Conservation (phyloP, 2,888 invertebrate species). For the Leucophenga montana region DNA sequence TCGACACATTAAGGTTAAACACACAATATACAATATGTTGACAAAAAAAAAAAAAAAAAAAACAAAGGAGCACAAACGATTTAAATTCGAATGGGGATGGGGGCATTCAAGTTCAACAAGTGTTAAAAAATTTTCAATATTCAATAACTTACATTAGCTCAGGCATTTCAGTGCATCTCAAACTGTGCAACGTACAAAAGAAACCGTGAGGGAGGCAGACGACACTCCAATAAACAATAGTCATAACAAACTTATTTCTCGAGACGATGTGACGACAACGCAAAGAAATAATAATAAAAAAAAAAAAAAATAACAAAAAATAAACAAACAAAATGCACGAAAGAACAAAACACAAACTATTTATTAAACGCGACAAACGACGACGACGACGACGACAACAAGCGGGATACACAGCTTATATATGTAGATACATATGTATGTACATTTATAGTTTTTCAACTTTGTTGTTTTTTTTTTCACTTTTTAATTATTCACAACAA, state of each 20-base stretch:
- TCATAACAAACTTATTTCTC: neutral
- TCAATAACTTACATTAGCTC: slow-evolving; percentile 9
- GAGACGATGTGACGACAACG: slow-evolving; percentile 4
- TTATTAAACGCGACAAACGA: neutral
- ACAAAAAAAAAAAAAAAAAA: no score
- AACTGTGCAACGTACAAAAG: slow-evolving; percentile 1
- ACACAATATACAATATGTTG: no score
- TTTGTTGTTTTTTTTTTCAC: no score
- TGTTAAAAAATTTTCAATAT: no score
- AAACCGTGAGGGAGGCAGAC: neutral
- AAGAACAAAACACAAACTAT: no score
- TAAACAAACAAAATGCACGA: neutral
- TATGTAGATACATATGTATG: no score
- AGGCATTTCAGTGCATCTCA: slow-evolving; percentile 6
- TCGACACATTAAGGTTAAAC: no score
- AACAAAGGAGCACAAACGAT: no score
- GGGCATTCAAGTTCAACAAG: no score
- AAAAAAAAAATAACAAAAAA: neutral
- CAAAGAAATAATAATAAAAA: neutral
- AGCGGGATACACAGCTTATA: neutral
- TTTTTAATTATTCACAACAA: no score
- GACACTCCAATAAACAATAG: neutral
- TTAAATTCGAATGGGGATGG: no score
- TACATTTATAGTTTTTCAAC: neutral
- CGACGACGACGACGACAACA: neutral